A percentile compares a stretch with the other conserved stretches of the same genome.
phyloP scores from a whole-genome alignment of 2,888 invertebrate genomes.

The Himalopsyche japonica region DNA sequence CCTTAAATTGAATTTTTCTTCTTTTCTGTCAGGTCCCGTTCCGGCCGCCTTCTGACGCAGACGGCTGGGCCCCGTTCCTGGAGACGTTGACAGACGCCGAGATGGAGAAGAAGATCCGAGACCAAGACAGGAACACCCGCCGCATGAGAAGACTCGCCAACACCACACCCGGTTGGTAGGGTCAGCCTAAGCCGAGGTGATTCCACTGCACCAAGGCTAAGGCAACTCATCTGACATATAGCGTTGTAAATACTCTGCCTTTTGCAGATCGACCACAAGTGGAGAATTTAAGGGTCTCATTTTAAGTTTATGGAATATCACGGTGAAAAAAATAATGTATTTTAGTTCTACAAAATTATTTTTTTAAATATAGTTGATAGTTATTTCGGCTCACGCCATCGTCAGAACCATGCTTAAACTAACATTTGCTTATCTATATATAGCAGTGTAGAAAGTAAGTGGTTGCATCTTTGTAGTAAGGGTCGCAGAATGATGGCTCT shows the following conservation, averaged over 20 bases:
- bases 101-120: constrained; percentile 99
- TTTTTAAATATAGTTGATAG: too few species aligned
- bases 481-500: too few species aligned
- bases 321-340: too few species aligned
- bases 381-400: too few species aligned
- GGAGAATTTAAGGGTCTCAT: not conserved
- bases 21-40: constrained; percentile 70
- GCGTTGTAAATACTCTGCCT: not conserved
- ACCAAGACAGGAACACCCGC: constrained; percentile 98
- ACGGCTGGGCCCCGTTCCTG: constrained; percentile 97
- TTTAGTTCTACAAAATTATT: too few species aligned
- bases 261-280: not conserved
- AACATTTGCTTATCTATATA: too few species aligned
- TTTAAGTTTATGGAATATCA: too few species aligned
- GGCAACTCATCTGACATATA: not conserved
- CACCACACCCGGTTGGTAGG: constrained; percentile 88
- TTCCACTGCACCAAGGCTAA: constrained; percentile 18
- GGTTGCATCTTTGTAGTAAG: too few species aligned
- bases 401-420: too few species aligned
- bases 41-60: constrained; percentile 91
- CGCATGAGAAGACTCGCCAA: constrained; percentile 93
- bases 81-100: constrained; percentile 99
- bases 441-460: too few species aligned
- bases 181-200: constrained; percentile 32
- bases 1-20: not conserved